phyloP scores from a whole-genome alignment of 2,888 invertebrate species.

The Malthinus flaveolus region DNA sequence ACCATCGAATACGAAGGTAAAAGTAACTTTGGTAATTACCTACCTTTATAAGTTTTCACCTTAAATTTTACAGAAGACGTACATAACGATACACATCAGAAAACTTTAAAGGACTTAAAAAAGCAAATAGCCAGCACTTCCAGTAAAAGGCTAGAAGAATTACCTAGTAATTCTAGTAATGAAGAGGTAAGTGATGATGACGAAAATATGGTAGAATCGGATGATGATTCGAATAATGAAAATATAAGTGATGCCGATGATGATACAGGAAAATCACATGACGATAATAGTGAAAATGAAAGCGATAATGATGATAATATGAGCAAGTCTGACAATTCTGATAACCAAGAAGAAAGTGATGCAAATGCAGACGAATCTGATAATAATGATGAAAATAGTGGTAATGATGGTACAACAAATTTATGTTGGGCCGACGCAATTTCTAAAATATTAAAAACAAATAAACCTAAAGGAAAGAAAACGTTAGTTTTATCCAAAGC shows the following conservation, averaged over 20 bases:
- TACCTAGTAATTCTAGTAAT: background rate
- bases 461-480: conserved; percentile 75
- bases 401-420: conserved; percentile 54
- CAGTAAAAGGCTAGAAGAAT: background rate
- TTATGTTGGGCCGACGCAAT: conserved; percentile 83
- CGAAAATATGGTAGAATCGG: too few relatives aligned
- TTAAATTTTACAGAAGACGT: background rate
- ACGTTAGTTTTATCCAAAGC: conserved; percentile 78
- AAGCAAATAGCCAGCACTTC: background rate
- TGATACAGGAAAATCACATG: background rate
- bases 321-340: too few relatives aligned
- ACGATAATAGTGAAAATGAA: background rate
- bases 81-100: background rate
- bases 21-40: background rate
- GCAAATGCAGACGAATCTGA: background rate
- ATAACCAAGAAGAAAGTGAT: too few relatives aligned
- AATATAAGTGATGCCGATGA: background rate
- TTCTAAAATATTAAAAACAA: conserved; percentile 74
- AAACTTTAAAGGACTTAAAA: background rate
- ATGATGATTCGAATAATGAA: too few relatives aligned
- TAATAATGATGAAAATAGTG: background rate
- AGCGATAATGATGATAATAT: background rate
- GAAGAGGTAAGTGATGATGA: background rate
- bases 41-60: background rate
- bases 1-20: conserved; percentile 9